phyloP scores from a whole-genome alignment of 1,140 invertebrate genomes.

The Sminthurides bifidus region DNA sequence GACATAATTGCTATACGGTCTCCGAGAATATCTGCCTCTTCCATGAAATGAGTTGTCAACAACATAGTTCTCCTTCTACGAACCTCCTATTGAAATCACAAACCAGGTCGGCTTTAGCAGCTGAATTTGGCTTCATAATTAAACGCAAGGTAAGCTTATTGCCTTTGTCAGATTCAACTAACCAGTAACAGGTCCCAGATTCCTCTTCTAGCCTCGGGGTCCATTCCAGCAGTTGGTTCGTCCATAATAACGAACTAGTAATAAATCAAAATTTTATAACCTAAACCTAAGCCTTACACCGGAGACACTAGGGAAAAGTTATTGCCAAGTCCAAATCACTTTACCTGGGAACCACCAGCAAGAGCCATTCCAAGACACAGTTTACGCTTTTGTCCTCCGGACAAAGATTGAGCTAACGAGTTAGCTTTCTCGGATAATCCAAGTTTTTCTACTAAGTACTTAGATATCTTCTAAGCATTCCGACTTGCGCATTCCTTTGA shows the following conservation, averaged over 20 bases:
- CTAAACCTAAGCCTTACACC: background rate
- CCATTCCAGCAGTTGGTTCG: slow-evolving; percentile 43
- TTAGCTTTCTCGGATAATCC: slow-evolving; percentile 48
- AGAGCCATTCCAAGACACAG: slow-evolving; percentile 73
- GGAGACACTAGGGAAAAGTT: background rate
- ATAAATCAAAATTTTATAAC: background rate
- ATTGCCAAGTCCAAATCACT: background rate
- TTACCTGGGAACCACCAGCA: slow-evolving; percentile 44
- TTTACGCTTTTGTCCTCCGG: slow-evolving; percentile 75
- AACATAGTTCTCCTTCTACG: slow-evolving; percentile 64
- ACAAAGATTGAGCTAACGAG: slow-evolving; percentile 57
- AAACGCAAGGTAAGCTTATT: background rate
- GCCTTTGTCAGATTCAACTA: background rate
- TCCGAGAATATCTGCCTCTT: slow-evolving; percentile 92
- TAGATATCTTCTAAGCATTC: slow-evolving; percentile 11
- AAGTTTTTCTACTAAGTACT: slow-evolving; percentile 36
- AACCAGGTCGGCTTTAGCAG: background rate
- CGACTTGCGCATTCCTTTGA: slow-evolving; percentile 18
- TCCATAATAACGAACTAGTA: slow-evolving; percentile 23
- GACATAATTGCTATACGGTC: slow-evolving; percentile 79
- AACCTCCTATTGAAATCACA: slow-evolving; percentile 32
- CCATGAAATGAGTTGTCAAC: slow-evolving; percentile 95
- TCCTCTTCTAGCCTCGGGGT: slow-evolving; percentile 45
- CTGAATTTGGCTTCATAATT: background rate
- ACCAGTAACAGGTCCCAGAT: slow-evolving; percentile 44